Evolutionary conservation across 2,888 invertebrate genomes (phyloP).

Genomic region (Hirudinaria manillensis): DNA sequence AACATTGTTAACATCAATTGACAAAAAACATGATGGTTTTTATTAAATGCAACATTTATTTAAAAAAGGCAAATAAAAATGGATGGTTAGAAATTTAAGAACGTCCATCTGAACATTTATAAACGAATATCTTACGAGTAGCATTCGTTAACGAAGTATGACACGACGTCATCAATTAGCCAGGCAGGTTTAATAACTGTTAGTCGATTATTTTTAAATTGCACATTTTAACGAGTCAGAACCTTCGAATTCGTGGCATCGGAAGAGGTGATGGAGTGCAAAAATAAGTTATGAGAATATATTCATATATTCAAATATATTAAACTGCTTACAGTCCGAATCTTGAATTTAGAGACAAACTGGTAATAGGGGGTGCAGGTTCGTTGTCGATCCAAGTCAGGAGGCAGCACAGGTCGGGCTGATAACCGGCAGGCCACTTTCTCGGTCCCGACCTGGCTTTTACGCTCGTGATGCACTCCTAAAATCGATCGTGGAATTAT

Average conservation of each 20-base stretch:
- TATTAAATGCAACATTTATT: too few species aligned
- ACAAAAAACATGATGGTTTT: neutral
- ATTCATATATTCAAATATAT: neutral
- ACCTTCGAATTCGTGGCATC: too few species aligned
- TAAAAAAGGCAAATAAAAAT: too few species aligned
- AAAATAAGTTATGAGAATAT: neutral
- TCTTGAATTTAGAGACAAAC: conserved; percentile 87
- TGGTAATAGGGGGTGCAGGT: conserved; percentile 76
- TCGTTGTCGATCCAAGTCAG: conserved; percentile 71
- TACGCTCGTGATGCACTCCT: conserved; percentile 51
- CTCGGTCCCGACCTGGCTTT: conserved; percentile 68
- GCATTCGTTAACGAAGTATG: too few species aligned
- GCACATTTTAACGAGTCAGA: too few species aligned
- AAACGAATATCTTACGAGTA: too few species aligned
- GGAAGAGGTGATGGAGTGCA: too few species aligned
- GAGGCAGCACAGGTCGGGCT: conserved; percentile 87
- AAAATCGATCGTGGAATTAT: neutral
- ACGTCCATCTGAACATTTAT: too few species aligned
- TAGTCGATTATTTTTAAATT: too few species aligned
- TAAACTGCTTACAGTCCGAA: conserved; percentile 83
- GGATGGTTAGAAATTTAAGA: too few species aligned
- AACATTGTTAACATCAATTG: neutral
- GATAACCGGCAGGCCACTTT: conserved; percentile 88
- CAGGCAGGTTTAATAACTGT: too few species aligned
- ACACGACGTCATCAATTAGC: too few species aligned